phyloP scores from a whole-genome alignment of 2,797 vertebrate species.

The Hippopotamyrus pictus region DNA sequence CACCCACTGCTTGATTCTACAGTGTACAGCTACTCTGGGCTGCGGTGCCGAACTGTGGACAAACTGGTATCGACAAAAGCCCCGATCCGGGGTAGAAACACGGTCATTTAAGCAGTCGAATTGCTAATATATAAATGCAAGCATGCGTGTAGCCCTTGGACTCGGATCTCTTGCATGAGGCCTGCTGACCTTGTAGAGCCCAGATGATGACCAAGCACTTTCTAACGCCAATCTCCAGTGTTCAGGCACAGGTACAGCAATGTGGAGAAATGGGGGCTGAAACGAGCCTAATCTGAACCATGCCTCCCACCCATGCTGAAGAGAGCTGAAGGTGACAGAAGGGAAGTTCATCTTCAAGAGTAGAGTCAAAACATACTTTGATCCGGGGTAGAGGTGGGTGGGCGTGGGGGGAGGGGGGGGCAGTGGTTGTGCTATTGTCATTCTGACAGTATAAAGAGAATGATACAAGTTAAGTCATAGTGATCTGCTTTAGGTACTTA shows the following conservation, averaged over 20 bases:
- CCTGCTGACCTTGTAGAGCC: background rate
- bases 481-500: background rate
- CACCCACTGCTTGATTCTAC: background rate
- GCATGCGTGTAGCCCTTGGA: background rate
- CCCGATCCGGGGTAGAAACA: background rate
- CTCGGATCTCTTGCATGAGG: background rate
- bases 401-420: background rate
- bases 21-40: background rate
- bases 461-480: background rate
- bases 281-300: background rate
- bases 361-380: background rate
- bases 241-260: background rate
- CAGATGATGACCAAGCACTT: background rate
- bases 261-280: background rate
- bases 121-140: background rate
- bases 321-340: background rate
- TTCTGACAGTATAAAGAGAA: background rate
- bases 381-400: background rate
- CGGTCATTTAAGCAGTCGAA: background rate
- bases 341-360: background rate
- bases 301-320: background rate
- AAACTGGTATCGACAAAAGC: background rate
- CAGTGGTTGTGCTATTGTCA: background rate
- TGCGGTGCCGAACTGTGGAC: background rate
- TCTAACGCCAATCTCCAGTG: background rate